phyloP scores from a whole-genome alignment of 2,113 vertebrate species.

The Brachypodius melanocephalos region DNA sequence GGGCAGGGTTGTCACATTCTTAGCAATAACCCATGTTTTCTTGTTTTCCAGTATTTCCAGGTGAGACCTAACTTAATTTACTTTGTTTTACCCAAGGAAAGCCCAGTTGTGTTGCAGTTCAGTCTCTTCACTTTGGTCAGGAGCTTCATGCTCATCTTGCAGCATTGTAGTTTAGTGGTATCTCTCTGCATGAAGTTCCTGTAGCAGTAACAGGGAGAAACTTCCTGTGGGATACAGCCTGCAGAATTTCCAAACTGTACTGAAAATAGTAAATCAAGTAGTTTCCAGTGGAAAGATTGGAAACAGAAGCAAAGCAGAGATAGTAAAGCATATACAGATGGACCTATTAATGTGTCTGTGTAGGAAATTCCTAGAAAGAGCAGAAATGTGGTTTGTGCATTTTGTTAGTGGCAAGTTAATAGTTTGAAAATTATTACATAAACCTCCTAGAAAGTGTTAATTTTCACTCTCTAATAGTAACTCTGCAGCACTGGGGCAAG shows the following conservation, averaged over 20 bases:
- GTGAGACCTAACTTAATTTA: background rate
- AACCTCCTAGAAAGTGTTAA: background rate
- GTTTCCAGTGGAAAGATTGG: background rate
- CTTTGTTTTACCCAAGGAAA: background rate
- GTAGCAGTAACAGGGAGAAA: background rate
- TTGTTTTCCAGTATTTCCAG: background rate
- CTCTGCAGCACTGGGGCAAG: background rate
- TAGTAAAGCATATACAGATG: background rate
- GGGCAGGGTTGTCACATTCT: background rate
- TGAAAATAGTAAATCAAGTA: background rate
- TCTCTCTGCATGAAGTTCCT: background rate
- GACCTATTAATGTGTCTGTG: background rate
- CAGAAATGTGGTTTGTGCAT: background rate
- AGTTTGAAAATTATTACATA: background rate
- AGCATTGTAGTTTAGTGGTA: background rate
- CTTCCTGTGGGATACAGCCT: background rate
- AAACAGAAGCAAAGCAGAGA: background rate
- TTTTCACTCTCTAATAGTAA: background rate
- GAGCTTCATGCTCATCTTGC: background rate
- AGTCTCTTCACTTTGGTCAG: background rate
- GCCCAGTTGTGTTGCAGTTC: background rate
- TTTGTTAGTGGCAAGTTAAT: background rate
- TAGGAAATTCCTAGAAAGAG: background rate
- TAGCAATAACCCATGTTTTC: background rate
- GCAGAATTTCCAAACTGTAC: background rate